Conservation (phyloP, 2,113 vertebrate genomes). For the Sphyrna mokarran region DNA sequence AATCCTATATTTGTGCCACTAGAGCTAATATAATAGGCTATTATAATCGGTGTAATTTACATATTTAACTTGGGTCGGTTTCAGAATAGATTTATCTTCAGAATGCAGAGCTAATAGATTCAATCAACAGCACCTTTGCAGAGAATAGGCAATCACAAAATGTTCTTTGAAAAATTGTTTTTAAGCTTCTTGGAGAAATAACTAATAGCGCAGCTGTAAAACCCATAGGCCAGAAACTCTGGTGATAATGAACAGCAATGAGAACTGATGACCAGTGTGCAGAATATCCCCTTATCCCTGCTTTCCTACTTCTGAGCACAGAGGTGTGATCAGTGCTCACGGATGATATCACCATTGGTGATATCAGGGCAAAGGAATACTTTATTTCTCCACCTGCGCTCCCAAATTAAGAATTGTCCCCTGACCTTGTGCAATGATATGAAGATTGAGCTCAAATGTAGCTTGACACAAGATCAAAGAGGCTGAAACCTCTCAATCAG, state of each 20-base stretch:
- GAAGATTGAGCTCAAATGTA: neutral
- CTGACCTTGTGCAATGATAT: neutral
- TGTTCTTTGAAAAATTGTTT: neutral
- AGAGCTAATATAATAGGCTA: neutral
- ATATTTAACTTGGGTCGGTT: constrained; percentile 11
- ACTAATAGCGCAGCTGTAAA: neutral
- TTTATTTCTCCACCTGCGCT: neutral
- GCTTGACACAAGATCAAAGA: neutral
- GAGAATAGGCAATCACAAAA: neutral
- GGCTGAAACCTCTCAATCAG: too few species aligned
- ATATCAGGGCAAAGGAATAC: neutral
- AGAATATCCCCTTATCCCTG: too few species aligned
- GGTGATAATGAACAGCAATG: too few species aligned
- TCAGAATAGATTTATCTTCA: neutral
- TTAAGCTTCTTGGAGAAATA: neutral
- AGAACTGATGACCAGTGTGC: too few species aligned
- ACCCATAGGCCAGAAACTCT: neutral
- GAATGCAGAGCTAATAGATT: neutral
- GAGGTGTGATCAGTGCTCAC: neutral
- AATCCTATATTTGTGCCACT: neutral
- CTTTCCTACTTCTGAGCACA: neutral
- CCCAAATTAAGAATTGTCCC: neutral
- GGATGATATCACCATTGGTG: neutral
- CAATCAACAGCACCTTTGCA: neutral
- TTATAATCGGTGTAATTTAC: constrained; percentile 11